Evolutionary conservation across 2,888 invertebrate genomes (phyloP), one percentile per base, ranked within the genome.

Genomic region (Leptopilina drosophilae): DNA sequence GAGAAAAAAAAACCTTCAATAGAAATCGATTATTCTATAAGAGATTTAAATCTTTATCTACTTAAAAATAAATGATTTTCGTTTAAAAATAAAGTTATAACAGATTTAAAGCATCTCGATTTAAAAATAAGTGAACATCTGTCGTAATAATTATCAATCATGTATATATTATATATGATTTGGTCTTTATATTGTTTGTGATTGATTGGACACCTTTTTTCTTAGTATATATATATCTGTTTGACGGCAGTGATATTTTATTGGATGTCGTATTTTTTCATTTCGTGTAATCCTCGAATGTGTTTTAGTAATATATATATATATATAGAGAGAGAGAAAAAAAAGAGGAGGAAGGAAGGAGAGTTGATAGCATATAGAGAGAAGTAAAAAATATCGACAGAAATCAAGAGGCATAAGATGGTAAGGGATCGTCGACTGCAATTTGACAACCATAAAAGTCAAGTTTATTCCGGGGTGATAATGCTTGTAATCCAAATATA

Each of bases 401-500:
- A 67, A 79, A 79, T 78, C 64, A 80, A 78, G 79, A 66, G 42
- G 79, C 77, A 78, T 53, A 77, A 83, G 76, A 77, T 77, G 66
- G 65, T 82, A 82, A 79, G 83, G 80, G 84, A 84, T 84, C 80
- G 83, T 81, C 33, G 33, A 33, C 84, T 84, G 85, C 87, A 87
- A 89, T 88, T 88, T 85, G 87, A 87, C 88, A 84, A 84, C 88
- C 89, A 90, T 91, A 91, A 91, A 91, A 91, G 90, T 91, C 90
- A 90, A 90, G 90, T 91, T 91, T 90, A 91, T 90, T 91, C 86
- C 87, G 82, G 87, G 88, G 90, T 88, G 90, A 91, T 91, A 91
- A 91, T 91, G 90, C 91, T 91, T 91, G 91, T 91, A 90, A 91
- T 91, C 90, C 91, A 89, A 91, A 91, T 91, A 91, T 91, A 91